Evolutionary conservation across 2,797 vertebrate genomes (phyloP), one percentile per base, ranked within the genome.

Genomic region (Gouania willdenowi): DNA sequence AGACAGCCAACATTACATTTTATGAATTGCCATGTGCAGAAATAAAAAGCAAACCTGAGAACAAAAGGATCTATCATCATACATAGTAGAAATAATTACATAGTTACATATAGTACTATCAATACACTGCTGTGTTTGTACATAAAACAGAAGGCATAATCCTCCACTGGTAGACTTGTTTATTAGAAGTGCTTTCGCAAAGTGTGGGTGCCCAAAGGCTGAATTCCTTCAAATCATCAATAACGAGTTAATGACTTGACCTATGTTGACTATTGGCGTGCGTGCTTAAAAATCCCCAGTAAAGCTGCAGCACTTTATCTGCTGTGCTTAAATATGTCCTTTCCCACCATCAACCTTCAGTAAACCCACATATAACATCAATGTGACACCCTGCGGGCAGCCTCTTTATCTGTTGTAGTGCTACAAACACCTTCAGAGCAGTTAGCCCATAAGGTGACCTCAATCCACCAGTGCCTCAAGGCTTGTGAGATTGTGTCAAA

Each of bases 241-340:
- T 78, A 66, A 66, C 51, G 50, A 79, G 74, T 81, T 87, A 87
- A 83, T 82, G 61, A 86, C 46, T 70, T 83, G 71, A 84, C 78
- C 76, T 71, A 57, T 61, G 23, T 26, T 14, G n/a, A 48, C 46
- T 59, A 53, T 54, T 44, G 42, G 60, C 36, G 32, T 68, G 71
- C 59, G 41, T 41, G 56, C 59, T 54, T 70, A 64, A 58, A 75
- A 79, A 75, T 63, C 69, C 77, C 62, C 64, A 26, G 35, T 48
- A 57, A 49, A 58, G 53, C n/a, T 66, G 45, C 54, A 50, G 36
- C 46, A 70, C 48, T 74, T 72, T 53, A 66, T 75, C 69, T 49
- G 45, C 41, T 50, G 41, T 31, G 67, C 50, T 70, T 71, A 65
- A 22, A 46, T 21, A 50, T 6, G 2, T 44, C 48, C 53, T 52